Percentiles rank a stretch among this genome's conserved stretches.
Evolutionary conservation across 2,113 vertebrate genomes (phyloP).

Genomic region (Mionectes macconnelli): DNA sequence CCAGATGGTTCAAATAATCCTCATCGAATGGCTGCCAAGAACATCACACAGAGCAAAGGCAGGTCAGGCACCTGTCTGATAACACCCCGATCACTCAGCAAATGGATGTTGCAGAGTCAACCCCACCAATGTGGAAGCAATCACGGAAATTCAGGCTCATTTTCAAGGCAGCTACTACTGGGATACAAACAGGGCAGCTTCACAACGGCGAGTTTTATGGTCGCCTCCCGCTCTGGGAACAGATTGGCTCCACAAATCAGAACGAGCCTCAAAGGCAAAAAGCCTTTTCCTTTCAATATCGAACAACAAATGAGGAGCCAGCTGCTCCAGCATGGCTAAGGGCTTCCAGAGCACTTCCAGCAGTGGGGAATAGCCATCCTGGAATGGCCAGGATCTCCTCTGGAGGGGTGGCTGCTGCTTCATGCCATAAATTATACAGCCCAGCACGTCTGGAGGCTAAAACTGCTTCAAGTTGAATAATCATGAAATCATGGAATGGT

Average conservation of each 20-base stretch:
- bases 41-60: constrained; percentile 2
- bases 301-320: constrained; percentile 5
- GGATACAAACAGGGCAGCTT: neutral
- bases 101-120: constrained; percentile 36
- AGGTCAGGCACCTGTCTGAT: constrained; percentile 26
- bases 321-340: neutral
- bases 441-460: neutral
- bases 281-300: neutral
- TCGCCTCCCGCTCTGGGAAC: neutral
- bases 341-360: neutral
- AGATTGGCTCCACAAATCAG: constrained; percentile 27
- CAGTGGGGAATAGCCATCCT: neutral
- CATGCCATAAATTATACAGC: neutral
- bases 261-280: neutral
- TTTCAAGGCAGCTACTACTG: constrained; percentile 35
- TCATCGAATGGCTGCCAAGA: constrained; percentile 92
- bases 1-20: constrained; percentile 98
- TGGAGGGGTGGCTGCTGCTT: neutral
- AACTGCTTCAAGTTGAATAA: neutral
- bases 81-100: neutral
- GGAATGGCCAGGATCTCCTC: neutral
- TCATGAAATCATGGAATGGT: neutral
- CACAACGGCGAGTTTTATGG: neutral
- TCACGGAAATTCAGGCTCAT: neutral
- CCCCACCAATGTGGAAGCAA: constrained; percentile 23